These are phyloP conservation scores for Cataglyphis hispanica DNA, from an alignment of 1,140 invertebrate species.

Conservation along the genomic window DNA sequence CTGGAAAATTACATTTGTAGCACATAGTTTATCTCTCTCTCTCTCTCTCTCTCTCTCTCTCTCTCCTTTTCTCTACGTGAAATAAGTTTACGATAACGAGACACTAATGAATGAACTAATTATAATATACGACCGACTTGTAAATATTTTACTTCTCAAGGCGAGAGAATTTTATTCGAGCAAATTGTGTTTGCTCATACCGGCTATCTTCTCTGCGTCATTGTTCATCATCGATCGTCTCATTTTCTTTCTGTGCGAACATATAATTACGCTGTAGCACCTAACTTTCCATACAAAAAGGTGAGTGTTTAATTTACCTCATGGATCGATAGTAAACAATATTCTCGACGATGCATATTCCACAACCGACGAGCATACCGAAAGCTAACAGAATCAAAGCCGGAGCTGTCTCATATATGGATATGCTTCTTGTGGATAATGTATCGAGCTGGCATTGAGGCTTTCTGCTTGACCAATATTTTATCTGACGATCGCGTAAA, in stretches of 20 bases:
- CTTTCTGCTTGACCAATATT: conserved; percentile 75
- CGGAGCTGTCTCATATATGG: conserved; percentile 74
- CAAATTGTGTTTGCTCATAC: conserved; percentile 38
- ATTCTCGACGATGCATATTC: conserved; percentile 71
- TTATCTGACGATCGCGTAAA: conserved; percentile 72
- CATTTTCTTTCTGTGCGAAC: neutral
- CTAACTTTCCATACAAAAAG: neutral
- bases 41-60: neutral
- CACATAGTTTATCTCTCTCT: neutral
- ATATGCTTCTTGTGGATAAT: conserved; percentile 72
- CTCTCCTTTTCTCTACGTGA: neutral
- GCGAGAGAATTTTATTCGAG: conserved; percentile 19
- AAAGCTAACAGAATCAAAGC: conserved; percentile 71
- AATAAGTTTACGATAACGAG: conserved; percentile 16
- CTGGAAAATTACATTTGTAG: conserved; percentile 26
- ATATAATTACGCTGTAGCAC: neutral
- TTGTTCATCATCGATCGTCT: neutral
- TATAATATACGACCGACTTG: conserved; percentile 6
- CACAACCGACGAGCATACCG: conserved; percentile 54
- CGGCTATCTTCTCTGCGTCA: neutral
- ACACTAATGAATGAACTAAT: conserved; percentile 38
- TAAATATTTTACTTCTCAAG: conserved; percentile 29
- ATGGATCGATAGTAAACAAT: conserved; percentile 52
- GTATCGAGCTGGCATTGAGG: conserved; percentile 72
- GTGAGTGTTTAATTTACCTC: conserved; percentile 22